Conservation (phyloP, 2,797 vertebrate genomes). For the Crocidura indochinensis region DNA sequence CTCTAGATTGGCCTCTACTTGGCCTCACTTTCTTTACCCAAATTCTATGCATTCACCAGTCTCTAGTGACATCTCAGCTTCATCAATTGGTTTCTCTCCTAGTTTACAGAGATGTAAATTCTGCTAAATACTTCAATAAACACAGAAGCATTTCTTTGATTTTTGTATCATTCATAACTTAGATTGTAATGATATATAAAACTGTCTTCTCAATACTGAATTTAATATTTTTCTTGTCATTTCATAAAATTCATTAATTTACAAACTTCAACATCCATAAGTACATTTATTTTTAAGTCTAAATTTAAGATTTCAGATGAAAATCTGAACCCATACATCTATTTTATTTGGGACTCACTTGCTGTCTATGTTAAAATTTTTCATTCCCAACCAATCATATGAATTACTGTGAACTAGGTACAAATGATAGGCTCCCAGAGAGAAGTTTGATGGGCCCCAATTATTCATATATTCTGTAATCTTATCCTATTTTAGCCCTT, state of each 20-base stretch:
- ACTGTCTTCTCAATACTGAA: no score
- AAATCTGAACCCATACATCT: not conserved
- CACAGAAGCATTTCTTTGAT: not conserved
- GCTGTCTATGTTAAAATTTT: not conserved
- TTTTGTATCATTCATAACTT: not conserved
- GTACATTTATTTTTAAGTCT: conserved; percentile 13
- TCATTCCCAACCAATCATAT: not conserved
- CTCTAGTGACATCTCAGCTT: not conserved
- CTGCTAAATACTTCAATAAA: not conserved
- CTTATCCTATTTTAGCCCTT: not conserved
- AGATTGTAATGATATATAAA: no score
- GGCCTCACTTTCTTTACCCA: not conserved
- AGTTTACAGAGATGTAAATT: not conserved
- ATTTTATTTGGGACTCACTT: not conserved
- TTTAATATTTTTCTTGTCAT: not conserved
- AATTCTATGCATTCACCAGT: not conserved
- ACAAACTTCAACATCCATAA: not conserved
- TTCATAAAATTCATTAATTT: not conserved
- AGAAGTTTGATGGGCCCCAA: not conserved
- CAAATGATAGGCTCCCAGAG: not conserved
- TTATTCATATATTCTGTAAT: not conserved
- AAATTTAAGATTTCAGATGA: not conserved
- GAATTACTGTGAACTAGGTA: not conserved
- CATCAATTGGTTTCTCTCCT: not conserved
- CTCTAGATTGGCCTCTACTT: not conserved